Base-by-base conservation (phyloP, 1,140 invertebrate genomes). In the Atta cephalotes region DNA sequence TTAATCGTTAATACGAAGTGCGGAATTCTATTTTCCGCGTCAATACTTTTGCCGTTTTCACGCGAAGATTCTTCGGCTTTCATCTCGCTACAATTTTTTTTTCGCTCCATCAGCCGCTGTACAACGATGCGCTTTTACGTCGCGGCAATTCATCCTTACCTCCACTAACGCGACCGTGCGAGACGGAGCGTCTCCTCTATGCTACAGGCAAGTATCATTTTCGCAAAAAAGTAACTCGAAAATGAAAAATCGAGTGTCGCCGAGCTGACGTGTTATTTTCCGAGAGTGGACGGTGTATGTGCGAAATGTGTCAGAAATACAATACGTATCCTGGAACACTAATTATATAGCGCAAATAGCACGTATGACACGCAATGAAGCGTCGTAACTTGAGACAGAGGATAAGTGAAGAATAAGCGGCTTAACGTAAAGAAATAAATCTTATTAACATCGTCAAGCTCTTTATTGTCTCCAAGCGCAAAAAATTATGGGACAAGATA, bases 181-280 rank as follows among this genome's bases (percentile, higher is more conserved):
- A 81, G 68, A 62, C 31, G 31, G 28, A 81, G 63, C 76, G 58
- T 16, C 35, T 65, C 68, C 18, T 45, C 3, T 70, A 16, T 62
- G 16, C 68, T 66, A 53, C 58, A 28, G 28, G 71, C 56, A 65
- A 84, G 78, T 63, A 80, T 71, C 45, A 77, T 49, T 77, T 62
- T 28, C 68, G 58, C 80, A 84, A 84, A 84, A 72, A 84, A 84
- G 80, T 84, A 84, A 84, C 71, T 77, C 53, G 65, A 85, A 89
- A 89, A 89, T 88, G 86, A 88, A 88, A 89, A 88, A 87, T 89
- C 86, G 51, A 49, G 45, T 85, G 74, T 89, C 87, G 74, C 28
- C 86, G 81, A 7, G 49, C 74, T 51, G 58, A 77, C 78, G 62
- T 45, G 74, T 65, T 84, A 76, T 84, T 84, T 62, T 49, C 80